Conservation (phyloP, 2,113 vertebrate species). For the Lepisosteus osseus region DNA sequence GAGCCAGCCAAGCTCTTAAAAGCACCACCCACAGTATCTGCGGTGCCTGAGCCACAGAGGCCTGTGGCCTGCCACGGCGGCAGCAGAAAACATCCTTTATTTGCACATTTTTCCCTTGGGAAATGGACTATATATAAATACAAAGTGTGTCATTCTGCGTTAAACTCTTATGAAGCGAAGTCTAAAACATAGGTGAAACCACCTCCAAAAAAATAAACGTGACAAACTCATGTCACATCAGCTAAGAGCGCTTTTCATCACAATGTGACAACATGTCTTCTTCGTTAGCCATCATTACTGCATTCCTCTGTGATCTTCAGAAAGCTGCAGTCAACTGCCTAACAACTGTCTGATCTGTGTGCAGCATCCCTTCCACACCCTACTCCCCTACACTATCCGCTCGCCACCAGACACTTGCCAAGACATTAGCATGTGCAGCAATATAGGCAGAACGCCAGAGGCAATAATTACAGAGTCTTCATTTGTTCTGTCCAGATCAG, state of each 20-base stretch:
- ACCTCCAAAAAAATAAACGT: not conserved
- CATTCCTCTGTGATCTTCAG: constrained; percentile 65
- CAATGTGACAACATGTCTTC: constrained; percentile 67
- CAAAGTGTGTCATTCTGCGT: constrained; percentile 37
- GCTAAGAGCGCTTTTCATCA: constrained; percentile 72
- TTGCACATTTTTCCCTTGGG: constrained; percentile 39
- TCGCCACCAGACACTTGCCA: too few relatives aligned
- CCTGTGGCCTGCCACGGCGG: constrained; percentile 24
- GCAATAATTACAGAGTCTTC: too few relatives aligned
- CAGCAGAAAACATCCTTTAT: constrained; percentile 29
- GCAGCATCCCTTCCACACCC: too few relatives aligned
- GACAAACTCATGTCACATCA: constrained; percentile 65
- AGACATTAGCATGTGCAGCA: too few relatives aligned
- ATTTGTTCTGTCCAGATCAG: too few relatives aligned
- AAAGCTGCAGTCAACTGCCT: constrained; percentile 52
- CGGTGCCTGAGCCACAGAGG: constrained; percentile 15
- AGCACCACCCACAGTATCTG: constrained; percentile 7
- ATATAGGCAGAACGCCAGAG: too few relatives aligned
- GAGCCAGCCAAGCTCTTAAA: constrained; percentile 35
- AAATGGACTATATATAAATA: constrained; percentile 21
- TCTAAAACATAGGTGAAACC: constrained; percentile 9
- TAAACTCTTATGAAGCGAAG: constrained; percentile 31
- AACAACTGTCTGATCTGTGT: too few relatives aligned
- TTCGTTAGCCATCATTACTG: constrained; percentile 59
- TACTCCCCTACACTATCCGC: too few relatives aligned